These are phyloP conservation scores for Eclectus roratus DNA, from an alignment of 2,113 vertebrate genomes.

Conservation along the genomic window DNA sequence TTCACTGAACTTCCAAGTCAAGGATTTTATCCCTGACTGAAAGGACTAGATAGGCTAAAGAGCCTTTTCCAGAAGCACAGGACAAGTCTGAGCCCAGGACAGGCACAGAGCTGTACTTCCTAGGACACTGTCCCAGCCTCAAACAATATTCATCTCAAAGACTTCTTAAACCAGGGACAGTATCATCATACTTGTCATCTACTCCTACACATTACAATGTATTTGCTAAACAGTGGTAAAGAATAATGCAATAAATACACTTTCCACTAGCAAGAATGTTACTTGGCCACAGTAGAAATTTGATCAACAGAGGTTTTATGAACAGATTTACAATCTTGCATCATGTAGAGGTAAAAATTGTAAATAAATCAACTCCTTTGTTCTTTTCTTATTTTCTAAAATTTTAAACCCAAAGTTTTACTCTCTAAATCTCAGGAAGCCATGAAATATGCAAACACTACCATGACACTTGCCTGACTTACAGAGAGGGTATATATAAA, in stretches of 20 bases:
- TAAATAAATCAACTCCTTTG: neutral
- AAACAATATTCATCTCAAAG: neutral
- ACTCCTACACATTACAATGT: neutral
- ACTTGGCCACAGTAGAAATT: neutral
- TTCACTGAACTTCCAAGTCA: neutral
- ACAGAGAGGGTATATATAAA: neutral
- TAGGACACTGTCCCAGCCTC: neutral
- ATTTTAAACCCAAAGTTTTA: neutral
- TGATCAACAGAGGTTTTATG: neutral
- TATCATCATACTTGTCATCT: neutral
- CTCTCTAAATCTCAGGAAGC: neutral
- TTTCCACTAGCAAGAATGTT: neutral
- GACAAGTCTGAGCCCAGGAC: neutral
- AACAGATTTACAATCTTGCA: neutral
- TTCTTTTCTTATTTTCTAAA: neutral
- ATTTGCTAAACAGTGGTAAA: neutral
- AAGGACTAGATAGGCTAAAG: neutral
- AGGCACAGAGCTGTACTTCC: neutral
- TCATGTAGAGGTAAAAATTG: fast-evolving
- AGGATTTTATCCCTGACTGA: neutral
- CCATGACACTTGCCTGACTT: neutral
- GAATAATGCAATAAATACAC: neutral
- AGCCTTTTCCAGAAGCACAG: neutral
- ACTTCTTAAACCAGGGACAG: neutral
- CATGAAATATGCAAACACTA: neutral